These are phyloP conservation scores for Chaunax sp. DNA, from an alignment of 2,797 vertebrate species.

Conservation along the genomic window DNA sequence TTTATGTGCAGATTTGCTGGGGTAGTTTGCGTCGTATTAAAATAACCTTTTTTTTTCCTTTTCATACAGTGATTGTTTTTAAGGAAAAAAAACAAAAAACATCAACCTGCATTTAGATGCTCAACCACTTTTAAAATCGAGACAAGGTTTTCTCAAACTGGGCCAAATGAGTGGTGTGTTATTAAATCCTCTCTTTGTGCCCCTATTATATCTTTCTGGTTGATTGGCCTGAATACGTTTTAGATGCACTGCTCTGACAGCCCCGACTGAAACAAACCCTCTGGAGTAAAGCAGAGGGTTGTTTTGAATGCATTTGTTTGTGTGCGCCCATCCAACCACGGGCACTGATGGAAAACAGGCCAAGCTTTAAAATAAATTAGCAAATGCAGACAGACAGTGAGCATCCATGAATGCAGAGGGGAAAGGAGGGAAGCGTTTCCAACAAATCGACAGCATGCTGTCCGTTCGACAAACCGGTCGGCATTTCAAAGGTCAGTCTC, in stretches of 20 bases:
- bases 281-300: slow-evolving; percentile 29
- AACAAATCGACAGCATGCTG: slow-evolving; percentile 17
- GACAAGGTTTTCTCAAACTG: too few species aligned
- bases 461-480: slow-evolving; percentile 34
- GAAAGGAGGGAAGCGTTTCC: slow-evolving; percentile 2
- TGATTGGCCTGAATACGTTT: slow-evolving; percentile 54
- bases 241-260: slow-evolving; percentile 53
- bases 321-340: slow-evolving; percentile 12
- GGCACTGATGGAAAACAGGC: slow-evolving; percentile 41
- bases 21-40: too few species aligned
- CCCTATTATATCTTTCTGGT: slow-evolving; percentile 52
- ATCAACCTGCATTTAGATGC: too few species aligned
- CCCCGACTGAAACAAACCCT: slow-evolving; percentile 51
- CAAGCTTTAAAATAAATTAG: slow-evolving; percentile 56
- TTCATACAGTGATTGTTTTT: too few species aligned
- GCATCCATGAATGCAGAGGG: slow-evolving; percentile 4
- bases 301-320: slow-evolving; percentile 4
- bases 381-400: slow-evolving; percentile 48
- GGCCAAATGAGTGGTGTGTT: too few species aligned
- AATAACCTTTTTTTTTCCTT: too few species aligned
- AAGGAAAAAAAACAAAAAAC: too few species aligned
- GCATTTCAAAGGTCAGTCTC: slow-evolving; percentile 41
- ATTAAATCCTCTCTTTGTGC: slow-evolving; percentile 28
- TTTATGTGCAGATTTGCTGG: too few species aligned
- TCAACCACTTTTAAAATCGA: too few species aligned